Evolutionary conservation across 2,797 vertebrate genomes (phyloP), one percentile per base, ranked within the genome.

Genomic region (Tamandua tetradactyla): DNA sequence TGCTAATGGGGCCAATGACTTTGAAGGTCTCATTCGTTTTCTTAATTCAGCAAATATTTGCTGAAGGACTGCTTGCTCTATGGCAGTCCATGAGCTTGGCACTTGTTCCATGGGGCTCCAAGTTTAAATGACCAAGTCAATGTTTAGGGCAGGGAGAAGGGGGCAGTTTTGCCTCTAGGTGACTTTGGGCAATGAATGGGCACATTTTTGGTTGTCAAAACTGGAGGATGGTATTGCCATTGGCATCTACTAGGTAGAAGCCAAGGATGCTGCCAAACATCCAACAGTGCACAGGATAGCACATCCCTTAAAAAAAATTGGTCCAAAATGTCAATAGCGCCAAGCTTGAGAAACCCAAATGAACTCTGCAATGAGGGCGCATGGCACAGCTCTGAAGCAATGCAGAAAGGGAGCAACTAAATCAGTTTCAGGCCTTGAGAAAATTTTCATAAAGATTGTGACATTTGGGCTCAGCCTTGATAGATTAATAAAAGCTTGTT

Each of bases 1-100:
- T 88, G 94, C 42, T 94, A 95, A 94, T 35, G 57, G 85, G 87
- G 74, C 47, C 25, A n/a, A 47, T 85, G 78, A 68, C 85, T 96
- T 96, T 85, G 87, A 93, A 20, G 14, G 12, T 62, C 64, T 82
- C 52, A n/a, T 8, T 95, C 44, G 52, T 64, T 68, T 88, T 83
- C 80, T 80, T 62, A 23, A 66, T 47, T 74, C 49, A 59, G 35
- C 18, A 66, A 83, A 86, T 85, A 85, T 85, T 96, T 92, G 59
- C 82, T 82, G 69, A 68, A 83, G 59, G 12, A 87, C 47, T 88
- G 72, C 40, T 87, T 88, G 72, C 40, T 87, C 12, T 32, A 10
- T 52, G 40, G n/a, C 32, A 84, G 68, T 44, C 18, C 22, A 2
- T 42, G 82, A 71, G 83, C 20, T 80, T 5, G 15, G 20, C 40